Evolutionary conservation across 2,113 vertebrate species (phyloP).

Genomic region (Acanthochromis polyacanthus): DNA sequence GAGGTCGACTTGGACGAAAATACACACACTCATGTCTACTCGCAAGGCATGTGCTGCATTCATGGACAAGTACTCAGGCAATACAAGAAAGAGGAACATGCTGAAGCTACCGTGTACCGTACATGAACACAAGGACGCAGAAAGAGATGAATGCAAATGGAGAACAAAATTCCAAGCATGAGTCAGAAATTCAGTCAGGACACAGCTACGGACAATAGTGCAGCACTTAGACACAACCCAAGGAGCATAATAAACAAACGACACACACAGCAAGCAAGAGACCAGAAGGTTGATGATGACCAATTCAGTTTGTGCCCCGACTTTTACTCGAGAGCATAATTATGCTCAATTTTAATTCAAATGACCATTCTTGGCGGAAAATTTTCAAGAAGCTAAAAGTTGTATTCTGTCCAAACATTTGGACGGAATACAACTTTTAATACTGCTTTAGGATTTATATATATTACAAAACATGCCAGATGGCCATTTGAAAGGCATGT

Average conservation of each 20-base stretch:
- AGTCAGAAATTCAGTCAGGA: constrained; percentile 4
- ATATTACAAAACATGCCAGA: too few relatives aligned
- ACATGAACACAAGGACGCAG: not conserved
- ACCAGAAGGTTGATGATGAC: constrained; percentile 25
- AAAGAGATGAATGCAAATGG: not conserved
- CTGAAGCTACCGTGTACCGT: too few relatives aligned
- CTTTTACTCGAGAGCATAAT: constrained; percentile 45
- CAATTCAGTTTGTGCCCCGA: constrained; percentile 39
- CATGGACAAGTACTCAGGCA: not conserved
- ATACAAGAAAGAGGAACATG: not conserved
- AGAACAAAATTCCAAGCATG: not conserved
- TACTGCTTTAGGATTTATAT: too few relatives aligned
- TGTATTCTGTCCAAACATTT: too few relatives aligned
- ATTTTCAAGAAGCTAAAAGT: too few relatives aligned
- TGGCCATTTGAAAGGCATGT: too few relatives aligned
- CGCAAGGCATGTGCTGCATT: not conserved
- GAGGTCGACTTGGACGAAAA: not conserved
- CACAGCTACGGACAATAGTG: not conserved
- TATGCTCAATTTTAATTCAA: not conserved
- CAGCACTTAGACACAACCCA: not conserved
- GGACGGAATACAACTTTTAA: too few relatives aligned
- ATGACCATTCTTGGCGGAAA: not conserved
- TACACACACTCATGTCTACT: too few relatives aligned
- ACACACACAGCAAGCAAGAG: not conserved
- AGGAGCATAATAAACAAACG: constrained; percentile 4